These are phyloP conservation scores for Gila orcuttii DNA, from an alignment of 2,113 vertebrate genomes.

Conservation along the genomic window DNA sequence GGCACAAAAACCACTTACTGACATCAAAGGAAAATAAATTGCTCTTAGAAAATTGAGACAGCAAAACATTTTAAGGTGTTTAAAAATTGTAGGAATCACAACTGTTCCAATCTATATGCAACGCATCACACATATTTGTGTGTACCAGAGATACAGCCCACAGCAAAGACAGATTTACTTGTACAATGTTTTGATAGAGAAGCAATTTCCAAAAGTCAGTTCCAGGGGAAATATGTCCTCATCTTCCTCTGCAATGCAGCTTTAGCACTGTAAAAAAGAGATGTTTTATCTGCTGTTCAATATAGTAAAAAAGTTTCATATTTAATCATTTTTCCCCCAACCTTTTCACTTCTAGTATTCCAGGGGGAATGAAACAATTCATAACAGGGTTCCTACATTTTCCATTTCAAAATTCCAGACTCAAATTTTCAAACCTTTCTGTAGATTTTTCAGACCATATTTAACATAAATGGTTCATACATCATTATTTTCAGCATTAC, in stretches of 20 bases:
- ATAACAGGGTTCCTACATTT: background rate
- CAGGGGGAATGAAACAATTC: no score
- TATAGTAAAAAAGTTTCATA: conserved; percentile 41
- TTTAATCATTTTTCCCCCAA: background rate
- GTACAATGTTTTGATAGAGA: conserved; percentile 62
- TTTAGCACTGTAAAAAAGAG: conserved; percentile 48
- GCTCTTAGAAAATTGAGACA: conserved; percentile 61
- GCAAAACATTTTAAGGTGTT: conserved; percentile 61
- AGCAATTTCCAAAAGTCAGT: conserved; percentile 51
- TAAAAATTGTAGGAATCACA: conserved; percentile 59
- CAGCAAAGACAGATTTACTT: conserved; percentile 62
- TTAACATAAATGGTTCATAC: no score
- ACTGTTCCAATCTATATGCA: conserved; percentile 53
- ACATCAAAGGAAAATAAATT: conserved; percentile 71
- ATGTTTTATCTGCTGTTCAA: conserved; percentile 49
- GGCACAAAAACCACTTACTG: conserved; percentile 64
- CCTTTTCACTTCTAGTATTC: conserved; percentile 26
- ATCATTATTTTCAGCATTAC: no score
- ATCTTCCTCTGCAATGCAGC: conserved; percentile 32
- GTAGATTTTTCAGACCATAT: no score
- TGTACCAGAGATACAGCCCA: conserved; percentile 51
- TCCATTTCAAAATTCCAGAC: no score
- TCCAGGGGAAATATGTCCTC: conserved; percentile 54
- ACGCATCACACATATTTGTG: conserved; percentile 63
- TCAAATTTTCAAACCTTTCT: no score